These are phyloP conservation scores for Irena cyanogastra DNA, from an alignment of 2,113 vertebrate species.

Conservation along the genomic window DNA sequence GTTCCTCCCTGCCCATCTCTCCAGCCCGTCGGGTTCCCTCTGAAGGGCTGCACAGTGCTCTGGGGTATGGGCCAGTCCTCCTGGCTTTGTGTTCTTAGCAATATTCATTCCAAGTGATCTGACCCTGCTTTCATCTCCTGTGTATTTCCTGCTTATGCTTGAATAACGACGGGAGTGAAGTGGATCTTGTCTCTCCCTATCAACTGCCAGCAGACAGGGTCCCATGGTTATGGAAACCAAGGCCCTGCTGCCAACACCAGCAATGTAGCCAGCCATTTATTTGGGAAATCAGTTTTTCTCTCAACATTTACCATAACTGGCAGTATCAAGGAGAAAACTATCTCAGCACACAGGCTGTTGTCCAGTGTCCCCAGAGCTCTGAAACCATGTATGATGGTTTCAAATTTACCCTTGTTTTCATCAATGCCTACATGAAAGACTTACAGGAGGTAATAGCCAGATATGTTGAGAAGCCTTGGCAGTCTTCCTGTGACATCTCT, in stretches of 20 bases:
- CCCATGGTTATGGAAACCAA: background rate
- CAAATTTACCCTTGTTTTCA: background rate
- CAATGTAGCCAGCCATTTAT: background rate
- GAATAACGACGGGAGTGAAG: background rate
- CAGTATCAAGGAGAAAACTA: background rate
- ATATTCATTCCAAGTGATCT: background rate
- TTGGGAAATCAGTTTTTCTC: background rate
- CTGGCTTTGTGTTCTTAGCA: background rate
- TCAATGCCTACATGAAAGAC: background rate
- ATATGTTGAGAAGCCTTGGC: background rate
- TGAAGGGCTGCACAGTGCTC: background rate
- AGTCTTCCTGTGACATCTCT: background rate
- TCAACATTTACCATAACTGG: background rate
- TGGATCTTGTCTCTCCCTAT: background rate
- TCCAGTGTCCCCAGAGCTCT: background rate
- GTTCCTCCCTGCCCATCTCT: background rate
- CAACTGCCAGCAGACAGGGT: background rate
- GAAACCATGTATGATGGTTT: background rate
- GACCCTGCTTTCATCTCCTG: background rate
- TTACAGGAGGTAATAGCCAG: background rate
- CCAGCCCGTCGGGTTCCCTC: background rate
- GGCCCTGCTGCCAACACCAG: background rate
- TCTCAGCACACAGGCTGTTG: background rate
- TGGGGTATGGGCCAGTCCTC: background rate
- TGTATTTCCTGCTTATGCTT: background rate